Evolutionary conservation across 2,113 vertebrate genomes (phyloP), one percentile per base, ranked within the genome.

Genomic region (Epinephelus fuscoguttatus): DNA sequence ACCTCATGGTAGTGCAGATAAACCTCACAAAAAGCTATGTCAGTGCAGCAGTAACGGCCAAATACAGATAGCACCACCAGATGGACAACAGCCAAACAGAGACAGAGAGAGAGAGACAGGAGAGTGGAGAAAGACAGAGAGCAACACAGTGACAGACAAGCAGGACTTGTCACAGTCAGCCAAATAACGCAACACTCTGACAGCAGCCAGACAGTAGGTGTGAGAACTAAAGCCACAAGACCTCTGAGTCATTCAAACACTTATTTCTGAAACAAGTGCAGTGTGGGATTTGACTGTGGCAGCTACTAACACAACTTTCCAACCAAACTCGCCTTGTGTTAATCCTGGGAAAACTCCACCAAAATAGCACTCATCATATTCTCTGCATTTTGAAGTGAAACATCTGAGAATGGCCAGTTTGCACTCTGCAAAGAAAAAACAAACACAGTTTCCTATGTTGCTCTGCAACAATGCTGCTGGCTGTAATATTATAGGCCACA

Each of bases 401-500:
- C 55, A 27, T 6, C n/a, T 25, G 49, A 61, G 14, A 61, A 45
- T n/a, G 30, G 18, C 33, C 37, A 21, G 37, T 33, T 45, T 73
- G 78, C 45, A 11, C 42, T 10, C 42, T 45, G 42, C 42, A 64
- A 55, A 70, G 15, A 80, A 72, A 79, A 69, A 63, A 1, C 12
- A 42, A 66, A 40, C 6, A 13, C 14, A 56, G 66, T 64, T 49
- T 73, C 37, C 71, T 21, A 13, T 45, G 66, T 80, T 75, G 47
- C 47, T 68, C 23, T 68, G 40, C 62, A 55, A 80, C 49, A 55
- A 33, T 60, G 27, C 80, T 27, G 33, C 15, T 50, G 47, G 60
- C 45, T 78, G 19, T n/a, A 50, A 56, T 69, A 75, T 55, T 77
- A 70, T 2, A 82, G 52, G 12, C 85, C 64, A 37, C 78, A 87